Conservation (phyloP, 92 coral and sea anemone species). For the Zoanthus sansibaricus region DNA sequence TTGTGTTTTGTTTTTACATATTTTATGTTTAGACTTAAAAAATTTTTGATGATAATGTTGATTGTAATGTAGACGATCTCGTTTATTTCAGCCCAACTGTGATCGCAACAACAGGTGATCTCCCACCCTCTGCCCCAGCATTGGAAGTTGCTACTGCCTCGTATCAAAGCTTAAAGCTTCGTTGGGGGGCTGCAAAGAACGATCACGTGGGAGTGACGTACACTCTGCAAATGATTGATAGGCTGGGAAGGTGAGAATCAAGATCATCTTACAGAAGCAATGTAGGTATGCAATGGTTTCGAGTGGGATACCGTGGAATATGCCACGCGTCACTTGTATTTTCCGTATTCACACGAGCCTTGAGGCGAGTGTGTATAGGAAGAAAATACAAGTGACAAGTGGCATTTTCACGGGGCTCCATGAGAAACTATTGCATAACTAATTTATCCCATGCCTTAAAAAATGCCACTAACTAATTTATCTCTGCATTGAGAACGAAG, state of each 20-base stretch:
- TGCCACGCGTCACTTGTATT: no score
- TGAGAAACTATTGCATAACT: no score
- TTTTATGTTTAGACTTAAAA: no score
- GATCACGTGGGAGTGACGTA: constrained; percentile 81
- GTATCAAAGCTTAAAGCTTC: constrained; percentile 93
- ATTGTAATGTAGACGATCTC: not conserved
- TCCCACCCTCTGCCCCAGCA: constrained; percentile 93
- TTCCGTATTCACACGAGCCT: no score
- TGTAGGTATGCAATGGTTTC: not conserved
- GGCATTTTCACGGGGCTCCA: no score
- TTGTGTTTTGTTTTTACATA: no score
- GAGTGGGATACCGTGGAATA: no score
- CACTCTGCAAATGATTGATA: constrained; percentile 86
- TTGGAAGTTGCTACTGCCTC: constrained; percentile 85
- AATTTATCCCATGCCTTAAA: no score
- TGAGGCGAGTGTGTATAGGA: no score
- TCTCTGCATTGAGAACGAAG: no score
- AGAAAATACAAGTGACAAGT: not conserved
- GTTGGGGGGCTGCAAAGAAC: constrained; percentile 79
- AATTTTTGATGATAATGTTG: no score
- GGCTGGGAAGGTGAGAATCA: constrained; percentile 69
- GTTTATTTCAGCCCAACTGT: constrained; percentile 66
- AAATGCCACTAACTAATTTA: no score
- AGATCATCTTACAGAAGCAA: not conserved
- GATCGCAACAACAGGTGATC: constrained; percentile 81